Base-by-base conservation (phyloP, 2,797 vertebrate species). In the Premnoplex brunnescens region DNA sequence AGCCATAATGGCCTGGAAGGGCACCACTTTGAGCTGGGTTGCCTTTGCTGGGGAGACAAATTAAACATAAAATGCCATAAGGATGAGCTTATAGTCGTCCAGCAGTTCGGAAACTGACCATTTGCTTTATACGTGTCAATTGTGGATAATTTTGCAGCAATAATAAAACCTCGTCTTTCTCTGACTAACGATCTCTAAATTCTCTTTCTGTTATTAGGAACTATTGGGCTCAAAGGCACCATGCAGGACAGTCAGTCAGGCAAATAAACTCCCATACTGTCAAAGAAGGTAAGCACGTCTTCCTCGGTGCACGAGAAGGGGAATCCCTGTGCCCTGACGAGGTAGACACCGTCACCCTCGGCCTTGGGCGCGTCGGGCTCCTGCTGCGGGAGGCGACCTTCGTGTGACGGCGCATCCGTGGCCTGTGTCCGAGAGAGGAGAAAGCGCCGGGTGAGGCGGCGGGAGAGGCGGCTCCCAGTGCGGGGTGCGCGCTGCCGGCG, bases 211-310 rank as follows among this genome's bases (percentile, higher is more conserved):
- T 26, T 32, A 17, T 4, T 7, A 28, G 10, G 30, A 72, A 18
- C 28, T 22, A 16, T 1, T 0, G 17, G 6, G 4, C 23, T 64
- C 41, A 16, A 1, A 12, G 37, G 5, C 28, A 8, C 22, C 41
- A 27, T 17, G 3, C 32, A 1, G 13, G n/a, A 6, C 8, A 14
- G 37, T 15, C 12, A 63, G 0, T 3, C 7, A 41, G 22, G 59
- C 64, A 79, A 75, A 78, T 1, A 2, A 59, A 7, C 20, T 34
- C 14, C 41, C 75, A 32, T 97, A 99, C 99, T 98, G 69, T 98
- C 98, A 93, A 99, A 99, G 92, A 99, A 99, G 37, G 97, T 95
- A 20, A 99, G 95, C 32, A 99, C 97, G 14, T 99, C 99, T 59
- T 99, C 98, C 46, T 98, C 93, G 3, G 98, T 98, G 96, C 99